Percentiles rank a stretch among this genome's conserved stretches.
Conservation (phyloP, 2,113 vertebrate species). For the Globicephala melas region DNA sequence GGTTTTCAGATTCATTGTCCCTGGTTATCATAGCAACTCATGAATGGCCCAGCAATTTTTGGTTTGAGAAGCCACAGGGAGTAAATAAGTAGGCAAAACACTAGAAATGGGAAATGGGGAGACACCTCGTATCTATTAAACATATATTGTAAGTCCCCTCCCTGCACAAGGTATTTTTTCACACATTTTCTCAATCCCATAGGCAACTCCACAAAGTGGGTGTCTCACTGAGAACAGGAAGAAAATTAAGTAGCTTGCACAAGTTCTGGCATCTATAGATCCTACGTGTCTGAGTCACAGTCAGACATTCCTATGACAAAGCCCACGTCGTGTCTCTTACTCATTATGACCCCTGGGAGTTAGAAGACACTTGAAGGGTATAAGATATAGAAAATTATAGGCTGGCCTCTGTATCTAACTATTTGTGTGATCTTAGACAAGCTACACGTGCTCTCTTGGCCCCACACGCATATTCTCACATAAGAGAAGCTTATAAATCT, state of each 20-base stretch:
- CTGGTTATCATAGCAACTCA: background rate
- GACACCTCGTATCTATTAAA: background rate
- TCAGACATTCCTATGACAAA: background rate
- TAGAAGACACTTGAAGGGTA: background rate
- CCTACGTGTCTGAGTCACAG: background rate
- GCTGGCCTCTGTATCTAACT: background rate
- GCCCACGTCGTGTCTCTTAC: background rate
- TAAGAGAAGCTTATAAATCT: background rate
- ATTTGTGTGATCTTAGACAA: background rate
- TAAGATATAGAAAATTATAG: background rate
- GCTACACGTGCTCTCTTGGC: background rate
- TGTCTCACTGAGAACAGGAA: background rate
- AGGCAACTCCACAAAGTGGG: background rate
- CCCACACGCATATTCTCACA: background rate
- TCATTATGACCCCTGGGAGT: background rate
- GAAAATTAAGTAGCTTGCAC: background rate
- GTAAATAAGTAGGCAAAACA: background rate
- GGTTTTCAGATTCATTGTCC: background rate
- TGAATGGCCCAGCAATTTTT: background rate
- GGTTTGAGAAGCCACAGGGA: background rate
- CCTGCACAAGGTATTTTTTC: background rate
- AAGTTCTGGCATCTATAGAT: background rate
- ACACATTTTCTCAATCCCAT: background rate
- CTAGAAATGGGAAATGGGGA: background rate
- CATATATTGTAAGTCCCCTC: background rate